A percentile compares a stretch with the other conserved stretches of the same genome.
Evolutionary conservation across 2,888 invertebrate species (phyloP).

Genomic region (Drosophila greeni): DNA sequence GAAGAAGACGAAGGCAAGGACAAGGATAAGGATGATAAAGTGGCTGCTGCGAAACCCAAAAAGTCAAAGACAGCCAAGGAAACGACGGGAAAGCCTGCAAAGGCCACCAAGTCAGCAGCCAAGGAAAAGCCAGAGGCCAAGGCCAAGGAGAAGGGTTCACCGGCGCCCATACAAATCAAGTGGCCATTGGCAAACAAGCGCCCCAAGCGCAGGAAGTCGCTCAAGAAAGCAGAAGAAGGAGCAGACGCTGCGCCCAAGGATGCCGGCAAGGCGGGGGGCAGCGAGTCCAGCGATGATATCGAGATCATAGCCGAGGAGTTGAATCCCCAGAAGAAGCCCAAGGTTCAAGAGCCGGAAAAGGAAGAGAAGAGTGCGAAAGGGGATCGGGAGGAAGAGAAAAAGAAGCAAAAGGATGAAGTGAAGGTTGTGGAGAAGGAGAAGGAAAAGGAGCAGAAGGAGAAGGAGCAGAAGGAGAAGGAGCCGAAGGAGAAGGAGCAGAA

Average conservation of each 20-base stretch:
- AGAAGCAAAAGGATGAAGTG: neutral
- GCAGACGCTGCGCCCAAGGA: neutral
- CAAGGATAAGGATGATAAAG: slow-evolving; percentile 5
- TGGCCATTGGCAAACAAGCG: slow-evolving; percentile 69
- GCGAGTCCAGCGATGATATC: slow-evolving; percentile 70
- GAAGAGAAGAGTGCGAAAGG: neutral
- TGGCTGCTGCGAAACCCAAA: neutral
- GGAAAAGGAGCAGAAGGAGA: slow-evolving; percentile 5
- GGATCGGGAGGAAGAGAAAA: neutral
- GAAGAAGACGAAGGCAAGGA: slow-evolving; percentile 40
- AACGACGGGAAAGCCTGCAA: neutral
- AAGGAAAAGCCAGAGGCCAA: slow-evolving; percentile 10
- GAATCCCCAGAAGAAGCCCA: slow-evolving; percentile 70
- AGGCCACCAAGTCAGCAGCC: neutral
- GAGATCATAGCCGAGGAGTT: slow-evolving; percentile 52
- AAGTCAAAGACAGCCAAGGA: neutral
- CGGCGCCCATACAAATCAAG: slow-evolving; percentile 67
- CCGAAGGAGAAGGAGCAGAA: neutral
- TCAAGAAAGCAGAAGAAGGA: slow-evolving; percentile 20
- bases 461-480: too few species aligned
- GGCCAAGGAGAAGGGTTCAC: neutral
- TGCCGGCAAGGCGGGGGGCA: slow-evolving; percentile 3
- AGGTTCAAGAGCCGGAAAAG: slow-evolving; percentile 35
- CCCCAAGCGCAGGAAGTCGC: slow-evolving; percentile 64
- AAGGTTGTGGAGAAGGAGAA: neutral